phyloP scores from a whole-genome alignment of 2,797 vertebrate genomes.

The Sebastes diploproa region DNA sequence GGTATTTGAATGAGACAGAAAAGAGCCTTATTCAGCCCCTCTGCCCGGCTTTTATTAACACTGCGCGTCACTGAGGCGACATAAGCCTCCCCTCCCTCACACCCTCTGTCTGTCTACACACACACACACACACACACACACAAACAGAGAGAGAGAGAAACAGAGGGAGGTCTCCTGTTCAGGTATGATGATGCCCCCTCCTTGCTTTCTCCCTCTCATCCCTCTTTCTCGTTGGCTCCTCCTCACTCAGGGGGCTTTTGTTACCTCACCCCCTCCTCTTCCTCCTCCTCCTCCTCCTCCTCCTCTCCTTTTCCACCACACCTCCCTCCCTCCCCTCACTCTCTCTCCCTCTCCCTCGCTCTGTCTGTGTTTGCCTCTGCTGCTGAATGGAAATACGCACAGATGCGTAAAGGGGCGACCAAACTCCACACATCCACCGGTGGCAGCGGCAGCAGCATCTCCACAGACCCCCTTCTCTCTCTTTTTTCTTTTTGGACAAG shows the following conservation, averaged over 20 bases:
- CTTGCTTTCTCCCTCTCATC: slow-evolving; percentile 29
- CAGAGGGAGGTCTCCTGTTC: slow-evolving; percentile 80
- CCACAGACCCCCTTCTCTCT: slow-evolving; percentile 4
- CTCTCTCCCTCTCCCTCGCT: slow-evolving; percentile 25
- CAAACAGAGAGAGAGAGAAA: neutral
- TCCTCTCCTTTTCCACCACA: slow-evolving; percentile 52
- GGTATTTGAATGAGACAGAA: slow-evolving; percentile 83
- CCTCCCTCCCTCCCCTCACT: slow-evolving; percentile 41
- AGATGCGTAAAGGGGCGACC: slow-evolving; percentile 78
- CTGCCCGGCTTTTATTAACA: slow-evolving; percentile 81
- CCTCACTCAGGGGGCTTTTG: slow-evolving; percentile 73
- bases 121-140: slow-evolving; percentile 25
- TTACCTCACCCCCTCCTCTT: slow-evolving; percentile 52
- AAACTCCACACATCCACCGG: slow-evolving; percentile 71
- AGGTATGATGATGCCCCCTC: slow-evolving; percentile 79
- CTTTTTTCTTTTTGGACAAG: neutral
- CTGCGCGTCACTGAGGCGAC: slow-evolving; percentile 72
- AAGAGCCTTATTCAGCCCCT: slow-evolving; percentile 77
- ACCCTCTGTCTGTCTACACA: slow-evolving; percentile 29
- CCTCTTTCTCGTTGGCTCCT: slow-evolving; percentile 59
- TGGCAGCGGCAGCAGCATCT: slow-evolving; percentile 48
- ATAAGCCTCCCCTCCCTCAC: slow-evolving; percentile 63
- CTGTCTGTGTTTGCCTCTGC: slow-evolving; percentile 54
- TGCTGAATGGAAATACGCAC: slow-evolving; percentile 81
- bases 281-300: slow-evolving; percentile 21